These are phyloP conservation scores for Lethrus apterus DNA, from an alignment of 1,140 invertebrate species.

Conservation along the genomic window DNA sequence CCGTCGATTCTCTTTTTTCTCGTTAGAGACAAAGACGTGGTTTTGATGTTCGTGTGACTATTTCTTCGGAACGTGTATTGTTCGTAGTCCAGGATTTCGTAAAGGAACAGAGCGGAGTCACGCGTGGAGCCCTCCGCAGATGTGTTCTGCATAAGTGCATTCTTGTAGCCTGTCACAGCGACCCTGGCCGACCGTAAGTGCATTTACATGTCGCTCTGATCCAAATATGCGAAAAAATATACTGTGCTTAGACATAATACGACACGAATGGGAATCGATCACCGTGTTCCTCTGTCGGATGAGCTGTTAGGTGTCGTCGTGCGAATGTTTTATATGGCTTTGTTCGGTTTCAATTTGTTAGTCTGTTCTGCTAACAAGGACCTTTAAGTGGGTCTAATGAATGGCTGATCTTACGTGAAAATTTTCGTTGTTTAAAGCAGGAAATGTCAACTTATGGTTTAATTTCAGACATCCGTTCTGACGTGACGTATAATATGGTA, in stretches of 20 bases:
- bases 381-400: too few relatives aligned
- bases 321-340: slow-evolving; percentile 10
- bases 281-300: slow-evolving; percentile 30
- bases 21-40: too few relatives aligned
- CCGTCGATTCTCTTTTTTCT: too few relatives aligned
- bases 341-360: slow-evolving; percentile 25
- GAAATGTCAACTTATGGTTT: too few relatives aligned
- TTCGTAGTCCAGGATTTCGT: too few relatives aligned
- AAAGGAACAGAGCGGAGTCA: slow-evolving; percentile 10
- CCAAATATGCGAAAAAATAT: slow-evolving; percentile 36
- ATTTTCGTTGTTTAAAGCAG: too few relatives aligned
- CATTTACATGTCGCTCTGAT: slow-evolving; percentile 37
- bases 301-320: slow-evolving; percentile 25
- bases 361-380: slow-evolving; percentile 18
- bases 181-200: slow-evolving; percentile 35
- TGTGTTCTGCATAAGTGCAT: slow-evolving; percentile 39
- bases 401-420: too few relatives aligned
- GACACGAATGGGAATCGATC: slow-evolving; percentile 38
- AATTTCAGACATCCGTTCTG: too few relatives aligned
- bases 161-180: slow-evolving; percentile 36
- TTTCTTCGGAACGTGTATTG: too few relatives aligned
- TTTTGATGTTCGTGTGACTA: too few relatives aligned
- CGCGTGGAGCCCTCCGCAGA: slow-evolving; percentile 33
- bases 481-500: too few relatives aligned
- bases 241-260: slow-evolving; percentile 33